Base-by-base conservation (phyloP, 2,113 vertebrate species). In the Plotosus lineatus region DNA sequence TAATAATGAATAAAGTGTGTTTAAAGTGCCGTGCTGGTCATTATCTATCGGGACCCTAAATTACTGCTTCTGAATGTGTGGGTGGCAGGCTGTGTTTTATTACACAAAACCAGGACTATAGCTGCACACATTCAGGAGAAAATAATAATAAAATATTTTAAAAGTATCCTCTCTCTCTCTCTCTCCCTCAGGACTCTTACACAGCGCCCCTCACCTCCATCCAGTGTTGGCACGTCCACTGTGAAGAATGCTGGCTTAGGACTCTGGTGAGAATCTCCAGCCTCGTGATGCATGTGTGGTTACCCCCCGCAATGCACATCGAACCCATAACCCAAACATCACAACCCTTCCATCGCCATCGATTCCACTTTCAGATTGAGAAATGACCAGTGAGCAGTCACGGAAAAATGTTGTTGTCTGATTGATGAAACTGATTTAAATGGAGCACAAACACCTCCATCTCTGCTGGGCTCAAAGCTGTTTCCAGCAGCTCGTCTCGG, bases 191-290 rank as follows among this genome's bases (percentile, higher is more conserved):
- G 98, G 98, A 99, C 89, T 96, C 97, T 0, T 99, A 98, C 89
- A 97, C 97, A 36, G 98, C 98, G 95, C 98, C 98, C 60, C 95
- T 99, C 87, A 97, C 97, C 81, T 99, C 98, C 82, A 98, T 99
- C 92, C 98, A 99, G 94, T 99, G 98, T 92, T 99, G 98, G 98
- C 98, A 99, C 1, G 97, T 99, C 91, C 98, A 99, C 92, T 99
- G 98, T 92, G 98, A 99, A 94, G 98, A 99, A 91, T 99, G 98
- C 93, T 99, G 98, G 98, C 95, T 99, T 88, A 95, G 98, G 92
- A 98, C 98, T 91, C 94, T 99, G 98, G 98, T 99, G 93, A 93
- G 95, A 53, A 82, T 21, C 56, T 50, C 11, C 8, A 8, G 3
- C 5, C 51, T 53, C 26, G 7, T 51, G n/a, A 33, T 23, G 78